Evolutionary conservation across 2,797 vertebrate genomes (phyloP).

Genomic region (Gymnothorax reevesii): DNA sequence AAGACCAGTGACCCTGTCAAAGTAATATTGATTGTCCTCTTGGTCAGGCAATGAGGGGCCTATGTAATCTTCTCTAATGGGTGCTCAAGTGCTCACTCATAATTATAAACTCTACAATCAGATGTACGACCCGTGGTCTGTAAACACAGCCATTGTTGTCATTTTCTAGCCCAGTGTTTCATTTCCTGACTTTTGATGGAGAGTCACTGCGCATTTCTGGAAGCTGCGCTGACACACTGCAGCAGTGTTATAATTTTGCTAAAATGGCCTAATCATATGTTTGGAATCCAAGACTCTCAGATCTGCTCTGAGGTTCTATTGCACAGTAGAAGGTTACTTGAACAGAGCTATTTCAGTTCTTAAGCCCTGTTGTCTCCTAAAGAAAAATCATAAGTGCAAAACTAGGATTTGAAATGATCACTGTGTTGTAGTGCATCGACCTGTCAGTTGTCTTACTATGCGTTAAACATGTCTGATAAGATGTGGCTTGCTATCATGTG

Average conservation of each 20-base stretch:
- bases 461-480: conserved; percentile 3
- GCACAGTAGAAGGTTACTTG: not conserved
- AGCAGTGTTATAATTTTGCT: not conserved
- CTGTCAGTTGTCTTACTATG: not conserved
- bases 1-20: not conserved
- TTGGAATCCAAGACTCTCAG: not conserved
- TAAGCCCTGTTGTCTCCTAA: not conserved
- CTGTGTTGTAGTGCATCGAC: not conserved
- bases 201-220: conserved; percentile 24
- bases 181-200: not conserved
- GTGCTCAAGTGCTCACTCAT: not conserved
- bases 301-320: not conserved
- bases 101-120: not conserved
- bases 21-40: not conserved
- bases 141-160: not conserved
- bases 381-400: not conserved
- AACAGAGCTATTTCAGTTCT: conserved; percentile 1
- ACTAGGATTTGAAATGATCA: not conserved
- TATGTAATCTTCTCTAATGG: not conserved
- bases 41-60: not conserved
- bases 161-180: not conserved
- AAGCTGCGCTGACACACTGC: conserved; percentile 6
- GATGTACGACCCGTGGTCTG: not conserved
- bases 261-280: conserved; percentile 14
- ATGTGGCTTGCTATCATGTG: not conserved